phyloP scores from a whole-genome alignment of 2,797 vertebrate species.

The Perodicticus potto region DNA sequence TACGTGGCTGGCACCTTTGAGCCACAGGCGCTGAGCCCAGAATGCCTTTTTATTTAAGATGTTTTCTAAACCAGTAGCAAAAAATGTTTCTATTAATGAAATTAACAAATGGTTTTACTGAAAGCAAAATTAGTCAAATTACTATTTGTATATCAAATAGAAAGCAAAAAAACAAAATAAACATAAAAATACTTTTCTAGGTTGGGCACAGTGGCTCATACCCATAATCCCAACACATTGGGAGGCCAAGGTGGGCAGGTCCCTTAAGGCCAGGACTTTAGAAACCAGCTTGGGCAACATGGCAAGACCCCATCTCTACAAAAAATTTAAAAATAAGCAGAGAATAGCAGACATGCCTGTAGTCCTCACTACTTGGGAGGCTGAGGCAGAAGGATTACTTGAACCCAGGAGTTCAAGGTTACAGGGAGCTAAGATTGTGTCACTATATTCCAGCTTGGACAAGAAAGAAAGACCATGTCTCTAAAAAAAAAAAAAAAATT shows the following conservation, averaged over 20 bases:
- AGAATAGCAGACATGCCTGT: background rate
- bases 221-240: background rate
- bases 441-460: background rate
- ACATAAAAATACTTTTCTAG: background rate
- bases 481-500: background rate
- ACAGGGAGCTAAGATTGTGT: background rate
- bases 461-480: background rate
- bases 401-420: background rate
- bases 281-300: background rate
- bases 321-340: background rate
- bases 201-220: background rate
- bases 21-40: background rate
- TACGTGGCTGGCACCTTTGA: too few species aligned
- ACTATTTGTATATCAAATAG: background rate
- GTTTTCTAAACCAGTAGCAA: slow-evolving; percentile 20
- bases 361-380: background rate
- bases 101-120: background rate
- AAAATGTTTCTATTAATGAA: background rate
- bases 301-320: background rate
- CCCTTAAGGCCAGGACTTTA: background rate
- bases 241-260: background rate
- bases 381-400: background rate
- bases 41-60: background rate
- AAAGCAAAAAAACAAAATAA: background rate
- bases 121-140: slow-evolving; percentile 2